Conservation (phyloP, 2,797 vertebrate genomes). For the Bufotes viridis region DNA sequence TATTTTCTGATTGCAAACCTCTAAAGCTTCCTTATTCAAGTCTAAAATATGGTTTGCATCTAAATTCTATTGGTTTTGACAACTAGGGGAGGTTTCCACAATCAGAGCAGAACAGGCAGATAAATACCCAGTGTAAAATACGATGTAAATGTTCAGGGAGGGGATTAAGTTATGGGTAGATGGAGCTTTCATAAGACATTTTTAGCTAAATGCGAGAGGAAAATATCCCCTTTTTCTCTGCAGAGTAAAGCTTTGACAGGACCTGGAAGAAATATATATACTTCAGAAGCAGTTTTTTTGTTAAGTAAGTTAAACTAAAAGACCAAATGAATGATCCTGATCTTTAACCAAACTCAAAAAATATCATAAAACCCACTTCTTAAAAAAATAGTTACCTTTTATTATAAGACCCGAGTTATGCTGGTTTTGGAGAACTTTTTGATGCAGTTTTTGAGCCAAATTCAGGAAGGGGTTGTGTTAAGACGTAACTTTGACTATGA, state of each 20-base stretch:
- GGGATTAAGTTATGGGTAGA: constrained; percentile 46
- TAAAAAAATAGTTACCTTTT: neutral
- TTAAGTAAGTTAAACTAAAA: constrained; percentile 25
- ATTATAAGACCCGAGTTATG: neutral
- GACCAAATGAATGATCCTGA: neutral
- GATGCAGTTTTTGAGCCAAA: neutral
- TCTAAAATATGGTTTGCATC: constrained; percentile 53
- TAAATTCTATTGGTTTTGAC: constrained; percentile 58
- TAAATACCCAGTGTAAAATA: constrained; percentile 51
- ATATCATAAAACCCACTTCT: neutral
- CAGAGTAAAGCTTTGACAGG: constrained; percentile 29
- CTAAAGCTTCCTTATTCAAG: constrained; percentile 48
- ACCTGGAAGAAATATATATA: constrained; percentile 20
- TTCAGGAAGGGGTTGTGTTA: no score
- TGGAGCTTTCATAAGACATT: constrained; percentile 39
- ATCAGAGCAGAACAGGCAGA: constrained; percentile 36
- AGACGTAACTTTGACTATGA: no score
- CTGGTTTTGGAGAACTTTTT: neutral
- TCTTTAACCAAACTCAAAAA: no score
- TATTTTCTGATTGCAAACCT: constrained; percentile 50
- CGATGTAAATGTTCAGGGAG: constrained; percentile 51
- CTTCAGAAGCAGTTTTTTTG: neutral
- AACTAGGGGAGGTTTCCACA: constrained; percentile 45
- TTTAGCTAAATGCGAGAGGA: constrained; percentile 14
- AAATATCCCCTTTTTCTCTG: constrained; percentile 36